These are phyloP conservation scores for Trematocara zebra DNA, from an alignment of 2,113 vertebrate genomes.

Conservation along the genomic window DNA sequence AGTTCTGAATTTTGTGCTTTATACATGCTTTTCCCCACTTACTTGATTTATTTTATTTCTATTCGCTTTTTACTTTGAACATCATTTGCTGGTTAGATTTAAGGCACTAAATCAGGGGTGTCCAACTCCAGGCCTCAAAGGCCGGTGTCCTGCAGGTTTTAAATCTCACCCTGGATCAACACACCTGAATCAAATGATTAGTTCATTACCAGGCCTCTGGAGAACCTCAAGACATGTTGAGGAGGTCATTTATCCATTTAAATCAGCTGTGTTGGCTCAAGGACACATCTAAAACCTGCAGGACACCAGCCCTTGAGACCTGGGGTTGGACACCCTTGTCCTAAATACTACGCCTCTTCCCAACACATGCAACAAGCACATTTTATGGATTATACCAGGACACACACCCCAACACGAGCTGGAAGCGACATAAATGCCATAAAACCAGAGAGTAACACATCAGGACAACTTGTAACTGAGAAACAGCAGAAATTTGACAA, in stretches of 20 bases:
- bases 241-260: rapidly evolving
- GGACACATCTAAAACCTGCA: not conserved
- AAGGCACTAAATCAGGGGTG: not conserved
- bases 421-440: not conserved
- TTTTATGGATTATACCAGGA: not conserved
- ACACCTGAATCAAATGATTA: not conserved
- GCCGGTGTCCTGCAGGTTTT: not conserved
- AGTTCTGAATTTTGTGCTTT: not conserved
- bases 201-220: not conserved
- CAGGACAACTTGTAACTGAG: not conserved
- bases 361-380: not conserved
- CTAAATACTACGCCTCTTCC: not conserved
- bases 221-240: not conserved
- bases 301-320: rapidly evolving
- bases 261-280: rapidly evolving
- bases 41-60: not conserved
- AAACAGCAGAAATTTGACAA: not conserved
- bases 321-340: not conserved
- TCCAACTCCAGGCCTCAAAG: rapidly evolving
- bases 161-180: not conserved
- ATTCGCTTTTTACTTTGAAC: not conserved
- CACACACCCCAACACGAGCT: not conserved
- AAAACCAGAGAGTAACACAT: not conserved
- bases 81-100: not conserved
- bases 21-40: not conserved